Evolutionary conservation across 2,888 invertebrate genomes (phyloP), one percentile per base, ranked within the genome.

Genomic region (Dermolepida albohirtum): DNA sequence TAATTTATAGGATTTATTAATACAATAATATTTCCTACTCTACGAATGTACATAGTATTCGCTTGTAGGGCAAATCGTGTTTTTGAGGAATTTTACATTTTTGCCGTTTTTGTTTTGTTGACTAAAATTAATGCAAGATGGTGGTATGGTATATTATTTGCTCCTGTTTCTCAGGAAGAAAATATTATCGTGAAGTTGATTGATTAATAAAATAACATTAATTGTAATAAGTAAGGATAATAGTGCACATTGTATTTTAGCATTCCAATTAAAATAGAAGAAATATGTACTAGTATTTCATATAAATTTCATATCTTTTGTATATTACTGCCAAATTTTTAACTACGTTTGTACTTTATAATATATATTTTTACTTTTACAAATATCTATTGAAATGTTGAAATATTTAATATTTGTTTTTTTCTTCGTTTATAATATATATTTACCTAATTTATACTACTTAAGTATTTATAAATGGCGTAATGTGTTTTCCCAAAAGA

Each of bases 301-400:
- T 50, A 68, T 72, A 72, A 70, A 74, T 74, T 71, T 71, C 72
- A 74, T 74, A 72, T 74, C 76, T 75, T 73, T 77, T 73, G 73
- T 79, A 78, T 78, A 75, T 78, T 79, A 81, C 81, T 81, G 81
- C 81, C 81, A 80, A 78, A 79, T 81, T 81, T 80, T 78, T 79
- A 78, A 76, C 75, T 78, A 76, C 76, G 29, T 64, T 52, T 78
- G 59, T 59, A 59, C 40, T 12, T 59, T 54, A 54, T 17, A 7
- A 40, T 54, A 54, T 52, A 17, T 17, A 17, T 5, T 10, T 78
- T 78, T 78, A 77, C 73, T 76, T 76, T 76, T 76, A 70, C 73
- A 71, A 74, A 76, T 74, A 66, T 75, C 73, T 74, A 71, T 72
- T 71, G 72, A 74, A 70, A 75, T 74, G 74, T 71, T 71, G 70